Evolutionary conservation across 2,113 vertebrate genomes (phyloP).

Genomic region (Tiliqua scincoides): DNA sequence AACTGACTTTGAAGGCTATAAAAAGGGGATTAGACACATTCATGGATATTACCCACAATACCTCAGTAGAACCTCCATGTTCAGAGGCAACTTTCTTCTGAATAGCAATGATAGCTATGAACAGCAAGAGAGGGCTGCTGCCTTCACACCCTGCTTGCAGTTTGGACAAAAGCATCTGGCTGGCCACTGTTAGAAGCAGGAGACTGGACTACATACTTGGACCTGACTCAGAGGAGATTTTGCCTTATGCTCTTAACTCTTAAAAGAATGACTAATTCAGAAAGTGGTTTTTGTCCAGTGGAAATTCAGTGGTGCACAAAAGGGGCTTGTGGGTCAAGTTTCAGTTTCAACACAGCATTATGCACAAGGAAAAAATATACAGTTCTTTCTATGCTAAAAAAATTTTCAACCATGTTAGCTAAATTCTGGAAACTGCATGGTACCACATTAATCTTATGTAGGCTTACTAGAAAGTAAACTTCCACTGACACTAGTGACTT

Average conservation of each 20-base stretch:
- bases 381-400: too few species aligned
- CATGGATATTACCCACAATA: neutral
- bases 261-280: neutral
- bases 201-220: neutral
- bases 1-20: too few species aligned
- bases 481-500: too few species aligned
- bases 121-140: neutral
- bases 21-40: neutral
- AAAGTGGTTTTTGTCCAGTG: neutral
- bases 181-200: neutral
- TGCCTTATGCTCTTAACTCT: neutral
- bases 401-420: too few species aligned
- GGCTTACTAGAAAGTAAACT: too few species aligned
- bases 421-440: neutral
- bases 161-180: neutral
- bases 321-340: neutral
- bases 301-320: neutral
- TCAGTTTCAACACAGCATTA: too few species aligned
- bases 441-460: neutral
- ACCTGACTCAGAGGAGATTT: too few species aligned
- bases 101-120: neutral
- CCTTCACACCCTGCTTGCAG: neutral
- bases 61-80: neutral
- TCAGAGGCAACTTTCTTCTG: neutral
- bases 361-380: too few species aligned